A percentile compares a stretch with the other conserved stretches of the same genome.
These are phyloP conservation scores for Archilochus colubris DNA, from an alignment of 2,113 vertebrate genomes.

Conservation along the genomic window DNA sequence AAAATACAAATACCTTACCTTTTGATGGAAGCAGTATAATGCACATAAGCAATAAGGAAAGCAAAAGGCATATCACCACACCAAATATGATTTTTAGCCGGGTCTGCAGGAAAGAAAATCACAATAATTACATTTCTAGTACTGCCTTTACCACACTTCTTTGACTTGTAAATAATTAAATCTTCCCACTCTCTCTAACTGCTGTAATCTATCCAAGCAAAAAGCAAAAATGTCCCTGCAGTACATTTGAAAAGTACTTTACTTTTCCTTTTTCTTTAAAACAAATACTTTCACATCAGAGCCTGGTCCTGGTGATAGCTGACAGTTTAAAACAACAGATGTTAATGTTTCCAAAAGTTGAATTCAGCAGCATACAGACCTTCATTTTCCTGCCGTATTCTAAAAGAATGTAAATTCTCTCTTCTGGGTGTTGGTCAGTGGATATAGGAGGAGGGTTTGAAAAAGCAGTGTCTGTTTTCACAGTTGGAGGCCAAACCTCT, in stretches of 20 bases:
- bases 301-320: slow-evolving; percentile 27
- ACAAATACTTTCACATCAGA: slow-evolving; percentile 29
- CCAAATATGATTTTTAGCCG: slow-evolving; percentile 79
- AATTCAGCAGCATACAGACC: slow-evolving; percentile 72
- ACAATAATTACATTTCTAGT: slow-evolving; percentile 40
- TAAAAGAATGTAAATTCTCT: slow-evolving; percentile 67
- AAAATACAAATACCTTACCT: slow-evolving; percentile 74
- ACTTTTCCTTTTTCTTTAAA: slow-evolving; percentile 53
- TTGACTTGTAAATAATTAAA: slow-evolving; percentile 30
- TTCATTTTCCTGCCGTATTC: slow-evolving; percentile 77
- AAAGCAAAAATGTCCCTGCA: slow-evolving; percentile 39
- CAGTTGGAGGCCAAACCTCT: slow-evolving; percentile 71
- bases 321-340: slow-evolving; percentile 33
- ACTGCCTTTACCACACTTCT: background rate
- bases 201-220: slow-evolving; percentile 40
- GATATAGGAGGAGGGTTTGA: slow-evolving; percentile 69
- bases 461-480: slow-evolving; percentile 74
- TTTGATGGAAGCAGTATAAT: slow-evolving; percentile 75
- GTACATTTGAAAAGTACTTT: slow-evolving; percentile 38
- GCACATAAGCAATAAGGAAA: slow-evolving; percentile 75
- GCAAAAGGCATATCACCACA: slow-evolving; percentile 64
- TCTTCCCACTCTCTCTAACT: slow-evolving; percentile 42
- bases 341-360: background rate
- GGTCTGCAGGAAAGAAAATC: slow-evolving; percentile 74
- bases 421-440: slow-evolving; percentile 71